Evolutionary conservation across 2,888 invertebrate species (phyloP), one percentile per base, ranked within the genome.

Genomic region (Drosophila fulvimacula): DNA sequence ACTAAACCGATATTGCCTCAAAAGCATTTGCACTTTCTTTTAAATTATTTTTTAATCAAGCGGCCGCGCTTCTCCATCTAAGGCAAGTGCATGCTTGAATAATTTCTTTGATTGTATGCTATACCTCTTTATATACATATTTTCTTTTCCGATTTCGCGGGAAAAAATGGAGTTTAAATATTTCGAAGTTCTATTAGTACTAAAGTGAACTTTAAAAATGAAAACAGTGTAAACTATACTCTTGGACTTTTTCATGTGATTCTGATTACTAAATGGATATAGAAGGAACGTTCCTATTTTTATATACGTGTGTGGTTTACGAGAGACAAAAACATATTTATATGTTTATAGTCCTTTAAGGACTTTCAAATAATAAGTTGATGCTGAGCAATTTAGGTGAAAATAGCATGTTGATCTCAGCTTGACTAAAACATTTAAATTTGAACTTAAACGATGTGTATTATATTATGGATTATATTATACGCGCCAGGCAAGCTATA

Each of bases 1-100:
- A 21, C 36, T 2, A 36, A 34, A 2, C n/a, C 51, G 10, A 21
- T 51, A 36, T 24, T 21, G 21, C 34, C 51, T 30, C n/a, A 57
- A 42, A 56, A 61, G 42, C 57, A 57, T 32, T 56, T 61, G 11
- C 38, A 59, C 38, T 59, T 63, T 63, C 60, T 63, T 60, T 51
- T 36, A 34, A n/a, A 34, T 9, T 34, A 34, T 7, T 17, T 19
- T 27, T 30, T 39, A 13, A 39, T 53, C 38, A 21, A 27, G 13
- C 38, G 27, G 6, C 38, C 11, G 17, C 17, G 27, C 21, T 24
- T 38, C 27, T 27, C 19, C 17, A 34, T 32, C 30, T 49, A 19
- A 21, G 13, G 49, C 32, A 17, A 32, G 19, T 49, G 32, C 19
- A 32, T 49, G 49, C 32, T 49, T 49, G 32, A 49, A 49, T 49